Percentiles rank a stretch among this genome's conserved stretches.
These are phyloP conservation scores for Aphodius granarius DNA, from an alignment of 2,888 invertebrate genomes.

Conservation along the genomic window DNA sequence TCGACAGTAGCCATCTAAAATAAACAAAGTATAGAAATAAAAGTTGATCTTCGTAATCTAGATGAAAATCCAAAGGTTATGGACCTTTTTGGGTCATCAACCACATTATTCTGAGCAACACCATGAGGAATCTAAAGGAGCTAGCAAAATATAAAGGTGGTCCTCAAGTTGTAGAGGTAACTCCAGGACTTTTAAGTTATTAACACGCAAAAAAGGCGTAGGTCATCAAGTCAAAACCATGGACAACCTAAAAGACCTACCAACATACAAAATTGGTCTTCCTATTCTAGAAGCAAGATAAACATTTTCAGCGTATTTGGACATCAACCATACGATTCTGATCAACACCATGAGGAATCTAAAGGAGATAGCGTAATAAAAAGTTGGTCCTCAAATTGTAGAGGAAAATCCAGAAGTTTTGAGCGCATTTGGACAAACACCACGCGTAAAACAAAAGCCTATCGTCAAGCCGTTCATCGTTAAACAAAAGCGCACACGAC, in stretches of 20 bases:
- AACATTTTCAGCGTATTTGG: no score
- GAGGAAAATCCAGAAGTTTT: background rate
- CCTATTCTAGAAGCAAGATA: no score
- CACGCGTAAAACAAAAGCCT: background rate
- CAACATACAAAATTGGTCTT: no score
- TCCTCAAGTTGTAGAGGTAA: background rate
- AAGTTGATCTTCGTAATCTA: background rate
- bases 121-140: background rate
- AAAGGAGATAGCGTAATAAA: background rate
- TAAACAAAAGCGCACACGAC: background rate
- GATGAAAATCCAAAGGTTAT: background rate
- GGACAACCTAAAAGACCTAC: no score
- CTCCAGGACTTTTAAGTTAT: background rate
- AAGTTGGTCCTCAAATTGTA: background rate
- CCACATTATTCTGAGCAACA: no score
- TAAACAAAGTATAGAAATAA: background rate
- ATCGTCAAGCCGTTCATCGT: background rate
- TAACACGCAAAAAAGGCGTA: no score
- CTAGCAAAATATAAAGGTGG: background rate
- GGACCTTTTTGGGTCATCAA: background rate
- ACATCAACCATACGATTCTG: no score
- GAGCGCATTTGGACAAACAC: background rate
- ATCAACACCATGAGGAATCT: background rate
- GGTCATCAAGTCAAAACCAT: no score
- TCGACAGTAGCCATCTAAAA: slow-evolving; percentile 32